Base-by-base conservation (phyloP, 2,113 vertebrate species). In the Pelusios castaneus region DNA sequence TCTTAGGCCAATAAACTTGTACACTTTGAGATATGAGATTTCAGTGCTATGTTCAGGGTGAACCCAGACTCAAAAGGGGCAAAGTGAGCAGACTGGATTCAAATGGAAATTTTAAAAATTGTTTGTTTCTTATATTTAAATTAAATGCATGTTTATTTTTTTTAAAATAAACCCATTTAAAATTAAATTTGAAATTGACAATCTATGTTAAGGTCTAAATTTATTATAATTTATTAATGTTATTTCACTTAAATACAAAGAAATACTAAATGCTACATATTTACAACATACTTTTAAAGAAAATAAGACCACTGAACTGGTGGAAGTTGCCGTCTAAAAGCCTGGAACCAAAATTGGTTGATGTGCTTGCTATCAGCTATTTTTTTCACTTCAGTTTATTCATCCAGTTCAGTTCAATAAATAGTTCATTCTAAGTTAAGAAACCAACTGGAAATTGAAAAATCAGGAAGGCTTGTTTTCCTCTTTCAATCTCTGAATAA, bases 1-100 rank as follows among this genome's bases (percentile, higher is more conserved):
- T n/a, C n/a, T 47, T 10, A 67, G 34, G 16, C 60, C 60, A 67
- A 14, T n/a, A n/a, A n/a, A 16, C 60, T 16, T 56, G 70, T 88
- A 93, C 93, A 45, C 82, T 85, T 63, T 77, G 92, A 96, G 93
- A 97, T 97, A 89, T 97, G 95, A 97, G 88, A 93, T 90, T 88
- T 63, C 89, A 86, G 58, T 85, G 80, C 88, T 84, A 31, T 0
- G 0, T 91, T 96, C 92, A 93, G 82, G 92, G 85, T 60, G 87
- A 93, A 93, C 45, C 82, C 85, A 31, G 88, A 89, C 56, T 8
- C 3, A 94, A 91, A 95, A 84, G 63, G 92, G 92, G 91, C 3
- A 38, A 92, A 87, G 82, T 95, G 88, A 94, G 90, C 9, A 22
- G n/a, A 16, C 34, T 67, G 93, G 80, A 95, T 55, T 90, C 94